phyloP scores from a whole-genome alignment of 2,113 vertebrate species.

The Alethe diademata region DNA sequence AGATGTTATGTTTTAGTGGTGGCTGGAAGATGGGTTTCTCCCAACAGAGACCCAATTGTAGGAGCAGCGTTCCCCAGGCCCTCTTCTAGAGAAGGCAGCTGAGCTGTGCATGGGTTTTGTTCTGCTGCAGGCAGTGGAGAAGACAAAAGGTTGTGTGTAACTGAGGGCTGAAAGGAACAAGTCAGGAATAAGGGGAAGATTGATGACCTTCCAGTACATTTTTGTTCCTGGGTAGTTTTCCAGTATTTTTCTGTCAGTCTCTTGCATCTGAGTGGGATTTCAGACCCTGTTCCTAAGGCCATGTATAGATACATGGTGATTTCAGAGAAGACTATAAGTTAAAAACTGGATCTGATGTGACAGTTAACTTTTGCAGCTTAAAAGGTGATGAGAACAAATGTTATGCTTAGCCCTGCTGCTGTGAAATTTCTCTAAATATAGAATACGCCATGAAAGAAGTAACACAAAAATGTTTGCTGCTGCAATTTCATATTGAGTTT shows the following conservation, averaged over 20 bases:
- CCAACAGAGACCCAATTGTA: not conserved
- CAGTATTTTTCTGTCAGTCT: not conserved
- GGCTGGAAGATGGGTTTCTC: not conserved
- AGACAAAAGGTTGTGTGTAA: conserved; percentile 49
- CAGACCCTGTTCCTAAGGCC: not conserved
- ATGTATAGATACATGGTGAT: accelerated
- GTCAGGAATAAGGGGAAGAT: conserved; percentile 14
- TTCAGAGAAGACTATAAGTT: not conserved
- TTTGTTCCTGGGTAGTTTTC: not conserved
- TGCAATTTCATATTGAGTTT: not conserved
- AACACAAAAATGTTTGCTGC: not conserved
- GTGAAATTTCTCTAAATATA: not conserved
- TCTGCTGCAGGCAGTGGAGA: not conserved
- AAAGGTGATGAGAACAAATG: not conserved
- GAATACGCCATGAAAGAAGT: not conserved
- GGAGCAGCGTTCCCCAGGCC: not conserved
- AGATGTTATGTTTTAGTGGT: not conserved
- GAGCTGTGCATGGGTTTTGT: not conserved
- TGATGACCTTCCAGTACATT: not conserved
- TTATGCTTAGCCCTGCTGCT: not conserved
- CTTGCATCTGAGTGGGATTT: not conserved
- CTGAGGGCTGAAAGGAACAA: not conserved
- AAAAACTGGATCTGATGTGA: not conserved
- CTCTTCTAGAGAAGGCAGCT: not conserved
- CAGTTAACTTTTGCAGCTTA: not conserved